phyloP scores from a whole-genome alignment of 1,140 invertebrate genomes.

The Laodelphax striatellus region DNA sequence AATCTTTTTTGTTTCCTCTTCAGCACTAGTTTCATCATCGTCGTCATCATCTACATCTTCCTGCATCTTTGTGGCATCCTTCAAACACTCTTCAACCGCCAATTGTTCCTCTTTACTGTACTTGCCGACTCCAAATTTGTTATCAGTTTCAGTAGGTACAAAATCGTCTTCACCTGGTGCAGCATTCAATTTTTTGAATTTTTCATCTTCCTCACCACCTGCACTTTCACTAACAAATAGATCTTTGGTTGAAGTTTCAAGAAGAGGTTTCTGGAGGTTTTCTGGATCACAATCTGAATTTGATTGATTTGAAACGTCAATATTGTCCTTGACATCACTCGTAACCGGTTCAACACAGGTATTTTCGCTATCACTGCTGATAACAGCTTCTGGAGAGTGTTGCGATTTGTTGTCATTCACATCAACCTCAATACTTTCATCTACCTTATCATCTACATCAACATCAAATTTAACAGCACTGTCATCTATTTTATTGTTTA shows the following conservation, averaged over 20 bases:
- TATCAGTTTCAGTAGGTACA: neutral
- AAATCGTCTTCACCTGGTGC: neutral
- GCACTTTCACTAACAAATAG: neutral
- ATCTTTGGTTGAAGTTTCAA: conserved; percentile 1
- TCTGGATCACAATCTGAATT: neutral
- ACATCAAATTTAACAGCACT: too few relatives aligned
- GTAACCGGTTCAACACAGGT: too few relatives aligned
- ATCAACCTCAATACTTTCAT: conserved; percentile 2
- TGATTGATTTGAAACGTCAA: neutral
- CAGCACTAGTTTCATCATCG: too few relatives aligned
- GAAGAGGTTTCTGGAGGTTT: neutral
- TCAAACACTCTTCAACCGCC: too few relatives aligned
- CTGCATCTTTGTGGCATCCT: too few relatives aligned
- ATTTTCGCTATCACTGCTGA: too few relatives aligned
- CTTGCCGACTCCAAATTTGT: neutral
- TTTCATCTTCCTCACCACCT: too few relatives aligned
- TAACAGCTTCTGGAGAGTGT: neutral
- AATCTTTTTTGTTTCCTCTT: too few relatives aligned
- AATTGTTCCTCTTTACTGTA: neutral
- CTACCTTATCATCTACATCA: conserved; percentile 1
- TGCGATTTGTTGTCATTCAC: conserved; percentile 6
- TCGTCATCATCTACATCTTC: too few relatives aligned
- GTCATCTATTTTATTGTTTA: conserved; percentile 9
- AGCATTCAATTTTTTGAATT: too few relatives aligned
- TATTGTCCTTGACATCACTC: conserved; percentile 1